Evolutionary conservation across 2,888 invertebrate genomes (phyloP).

Genomic region (Amitus sp.): DNA sequence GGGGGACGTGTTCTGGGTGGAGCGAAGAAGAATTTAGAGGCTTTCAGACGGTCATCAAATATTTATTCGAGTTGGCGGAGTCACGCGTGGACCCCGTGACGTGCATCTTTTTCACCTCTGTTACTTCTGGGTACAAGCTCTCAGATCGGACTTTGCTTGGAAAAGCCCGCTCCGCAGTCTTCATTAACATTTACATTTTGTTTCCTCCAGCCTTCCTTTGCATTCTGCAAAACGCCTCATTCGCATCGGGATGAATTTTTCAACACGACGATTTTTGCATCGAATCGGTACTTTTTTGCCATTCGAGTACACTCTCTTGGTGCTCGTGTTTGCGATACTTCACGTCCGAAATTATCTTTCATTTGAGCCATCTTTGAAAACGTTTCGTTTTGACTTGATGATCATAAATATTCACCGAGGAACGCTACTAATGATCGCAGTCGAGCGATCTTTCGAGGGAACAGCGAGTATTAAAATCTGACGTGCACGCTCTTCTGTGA

Average conservation of each 20-base stretch:
- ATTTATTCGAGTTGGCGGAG: slow-evolving; percentile 41
- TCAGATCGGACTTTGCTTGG: too few relatives aligned
- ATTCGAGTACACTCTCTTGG: background rate
- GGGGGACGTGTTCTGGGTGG: slow-evolving; percentile 29
- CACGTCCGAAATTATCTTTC: background rate
- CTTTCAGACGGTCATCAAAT: slow-evolving; percentile 49
- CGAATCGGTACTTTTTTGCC: background rate
- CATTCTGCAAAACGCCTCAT: too few relatives aligned
- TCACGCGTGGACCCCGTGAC: slow-evolving; percentile 23
- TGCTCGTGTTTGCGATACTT: background rate
- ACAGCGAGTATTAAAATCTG: slow-evolving; percentile 28
- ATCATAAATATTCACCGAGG: slow-evolving; percentile 27
- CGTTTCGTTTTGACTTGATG: slow-evolving; percentile 4
- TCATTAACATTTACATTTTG: background rate
- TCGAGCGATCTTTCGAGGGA: slow-evolving; percentile 28
- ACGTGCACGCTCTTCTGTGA: slow-evolving; percentile 19
- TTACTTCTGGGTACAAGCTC: too few relatives aligned
- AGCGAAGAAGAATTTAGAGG: slow-evolving; percentile 49
- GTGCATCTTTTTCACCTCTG: slow-evolving; percentile 19
- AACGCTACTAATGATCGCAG: slow-evolving; percentile 28
- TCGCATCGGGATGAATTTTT: too few relatives aligned
- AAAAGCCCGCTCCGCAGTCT: background rate
- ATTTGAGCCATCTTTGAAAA: background rate
- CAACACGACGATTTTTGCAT: too few relatives aligned
- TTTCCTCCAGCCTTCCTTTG: too few relatives aligned